Evolutionary conservation across 2,113 vertebrate genomes (phyloP), one percentile per base, ranked within the genome.

Genomic region (Eurypyga helias): DNA sequence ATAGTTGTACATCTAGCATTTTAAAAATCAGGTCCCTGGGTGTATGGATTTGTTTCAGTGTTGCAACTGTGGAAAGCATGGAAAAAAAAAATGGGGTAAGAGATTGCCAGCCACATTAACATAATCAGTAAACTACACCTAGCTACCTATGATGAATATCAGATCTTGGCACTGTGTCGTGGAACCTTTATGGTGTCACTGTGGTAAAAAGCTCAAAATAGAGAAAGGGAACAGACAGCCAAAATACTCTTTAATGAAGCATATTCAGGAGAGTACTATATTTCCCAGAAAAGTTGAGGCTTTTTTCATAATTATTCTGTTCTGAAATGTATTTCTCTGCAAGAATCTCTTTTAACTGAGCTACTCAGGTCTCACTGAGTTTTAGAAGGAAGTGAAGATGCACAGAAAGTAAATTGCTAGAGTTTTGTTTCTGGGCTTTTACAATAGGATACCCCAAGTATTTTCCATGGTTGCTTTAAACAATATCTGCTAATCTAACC

Each of bases 191-290:
- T 31, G 34, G 38, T 88, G 67, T 95, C 83, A 77, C 62, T n/a
- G 23, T 83, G n/a, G 70, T 73, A 86, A 91, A 49, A 34, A 91
- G 13, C 26, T 83, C 72, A 65, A 84, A 88, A 85, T 20, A 95
- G 41, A 84, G 20, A 88, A 89, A 58, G 13, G 3, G 16, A 88
- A 33, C 4, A 91, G 52, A 49, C 4, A 76, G 83, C 80, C 72
- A 89, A 92, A 86, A 83, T 52, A 18, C 16, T 82, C 67, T 41
- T 90, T 90, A 89, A 92, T 58, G 90, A 93, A 84, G 25, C 72
- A 46, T 57, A 67, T 78, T 69, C 49, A 79, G 54, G 46, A 83
- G 57, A 36, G 21, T 6, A 73, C 48, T 64, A 45, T 62, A 90
- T 89, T 84, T 82, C 36, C 24, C 38, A 66, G 84, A 91, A 62